Evolutionary conservation across 2,113 vertebrate species (phyloP).

Genomic region (Microtus richardsoni): DNA sequence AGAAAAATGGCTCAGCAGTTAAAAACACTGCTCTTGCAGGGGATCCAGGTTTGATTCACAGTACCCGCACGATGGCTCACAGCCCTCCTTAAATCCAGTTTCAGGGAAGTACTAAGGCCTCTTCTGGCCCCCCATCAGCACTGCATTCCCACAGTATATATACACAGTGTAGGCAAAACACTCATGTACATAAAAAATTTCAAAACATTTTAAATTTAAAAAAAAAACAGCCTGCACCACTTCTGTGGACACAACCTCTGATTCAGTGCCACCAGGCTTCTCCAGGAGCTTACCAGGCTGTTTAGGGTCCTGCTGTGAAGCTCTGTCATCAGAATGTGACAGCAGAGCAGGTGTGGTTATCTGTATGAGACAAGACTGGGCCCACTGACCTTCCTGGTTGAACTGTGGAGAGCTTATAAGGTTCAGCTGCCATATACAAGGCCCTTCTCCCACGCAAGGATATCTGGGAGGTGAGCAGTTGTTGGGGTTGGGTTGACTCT

Average conservation of each 20-base stretch:
- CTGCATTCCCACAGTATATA: no score
- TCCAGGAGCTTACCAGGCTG: not conserved
- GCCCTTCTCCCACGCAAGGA: no score
- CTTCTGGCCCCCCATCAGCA: not conserved
- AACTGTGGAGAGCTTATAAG: not conserved
- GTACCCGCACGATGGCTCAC: not conserved
- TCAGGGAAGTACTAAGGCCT: not conserved
- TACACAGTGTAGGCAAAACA: not conserved
- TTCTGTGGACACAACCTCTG: not conserved
- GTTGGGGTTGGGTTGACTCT: not conserved
- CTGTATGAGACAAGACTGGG: not conserved
- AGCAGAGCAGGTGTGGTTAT: not conserved
- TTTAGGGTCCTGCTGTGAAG: not conserved
- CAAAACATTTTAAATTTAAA: not conserved
- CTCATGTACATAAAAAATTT: not conserved
- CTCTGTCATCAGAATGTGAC: no score
- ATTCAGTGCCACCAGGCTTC: not conserved
- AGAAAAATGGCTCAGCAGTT: not conserved
- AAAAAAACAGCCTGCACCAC: not conserved
- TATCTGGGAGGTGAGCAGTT: not conserved
- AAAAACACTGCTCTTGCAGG: no score
- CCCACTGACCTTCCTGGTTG: not conserved
- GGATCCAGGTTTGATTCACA: not conserved
- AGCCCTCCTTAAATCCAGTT: not conserved
- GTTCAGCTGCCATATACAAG: not conserved